Percentiles rank a stretch among this genome's conserved stretches.
Conservation (phyloP, 2,113 vertebrate genomes). For the Xenopus laevis region DNA sequence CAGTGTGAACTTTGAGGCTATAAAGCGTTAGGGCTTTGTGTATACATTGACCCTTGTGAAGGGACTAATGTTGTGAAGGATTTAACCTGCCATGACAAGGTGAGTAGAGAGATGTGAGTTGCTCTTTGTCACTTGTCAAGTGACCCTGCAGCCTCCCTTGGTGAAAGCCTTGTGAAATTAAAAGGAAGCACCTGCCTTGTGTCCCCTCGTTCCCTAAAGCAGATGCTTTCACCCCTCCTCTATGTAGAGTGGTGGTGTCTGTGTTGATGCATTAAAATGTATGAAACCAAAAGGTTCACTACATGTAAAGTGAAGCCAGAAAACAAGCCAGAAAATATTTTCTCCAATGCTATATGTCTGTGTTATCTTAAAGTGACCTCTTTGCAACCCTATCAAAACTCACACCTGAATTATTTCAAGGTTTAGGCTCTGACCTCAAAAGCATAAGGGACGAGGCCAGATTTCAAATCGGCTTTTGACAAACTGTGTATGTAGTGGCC, state of each 20-base stretch:
- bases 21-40: no score
- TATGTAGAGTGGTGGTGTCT: constrained; percentile 1
- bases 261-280: not conserved
- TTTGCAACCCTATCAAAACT: constrained; percentile 33
- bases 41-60: constrained; percentile 6
- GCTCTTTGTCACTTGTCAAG: constrained; percentile 64
- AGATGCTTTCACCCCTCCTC: constrained; percentile 52
- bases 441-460: constrained; percentile 29
- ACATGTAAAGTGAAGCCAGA: constrained; percentile 37
- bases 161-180: constrained; percentile 62
- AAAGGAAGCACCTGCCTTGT: constrained; percentile 59
- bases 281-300: constrained; percentile 40
- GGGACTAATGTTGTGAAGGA: constrained; percentile 49
- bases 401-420: constrained; percentile 43
- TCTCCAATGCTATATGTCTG: constrained; percentile 32
- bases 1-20: no score
- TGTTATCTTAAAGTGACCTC: constrained; percentile 37
- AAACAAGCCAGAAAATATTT: constrained; percentile 46
- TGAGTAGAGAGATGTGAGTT: constrained; percentile 61
- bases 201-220: constrained; percentile 61
- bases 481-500: constrained; percentile 10
- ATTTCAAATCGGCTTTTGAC: constrained; percentile 35
- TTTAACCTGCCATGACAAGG: constrained; percentile 57
- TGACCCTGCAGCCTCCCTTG: constrained; percentile 39
- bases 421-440: constrained; percentile 15